Evolutionary conservation across 2,113 vertebrate genomes (phyloP).

Genomic region (Arothron firmamentum): DNA sequence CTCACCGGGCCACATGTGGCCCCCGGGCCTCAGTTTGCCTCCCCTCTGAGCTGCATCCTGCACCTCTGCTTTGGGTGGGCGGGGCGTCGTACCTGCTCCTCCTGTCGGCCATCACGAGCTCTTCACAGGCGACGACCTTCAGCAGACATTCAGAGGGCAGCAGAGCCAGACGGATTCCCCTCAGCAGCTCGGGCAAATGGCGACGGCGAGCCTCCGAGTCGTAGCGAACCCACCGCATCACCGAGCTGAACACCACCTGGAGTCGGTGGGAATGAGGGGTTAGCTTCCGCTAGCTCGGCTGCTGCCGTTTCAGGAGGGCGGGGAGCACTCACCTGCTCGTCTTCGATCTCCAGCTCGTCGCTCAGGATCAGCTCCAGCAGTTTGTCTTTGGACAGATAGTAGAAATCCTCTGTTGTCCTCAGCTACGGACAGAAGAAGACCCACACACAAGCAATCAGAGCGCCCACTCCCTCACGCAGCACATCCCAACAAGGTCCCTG

Average conservation of each 20-base stretch:
- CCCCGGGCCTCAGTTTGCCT: too few relatives aligned
- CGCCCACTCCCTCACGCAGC: too few relatives aligned
- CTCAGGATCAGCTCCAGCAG: slow-evolving; percentile 88
- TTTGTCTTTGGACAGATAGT: slow-evolving; percentile 85
- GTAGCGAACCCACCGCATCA: slow-evolving; percentile 87
- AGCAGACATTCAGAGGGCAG: slow-evolving; percentile 85
- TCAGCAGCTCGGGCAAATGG: slow-evolving; percentile 84
- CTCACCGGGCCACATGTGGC: too few relatives aligned
- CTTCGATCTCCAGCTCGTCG: slow-evolving; percentile 91
- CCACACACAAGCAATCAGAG: too few relatives aligned
- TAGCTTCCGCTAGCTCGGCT: too few relatives aligned
- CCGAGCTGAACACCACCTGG: slow-evolving; percentile 82
- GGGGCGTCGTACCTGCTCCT: slow-evolving; percentile 65
- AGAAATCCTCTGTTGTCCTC: slow-evolving; percentile 86
- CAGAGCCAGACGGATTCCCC: slow-evolving; percentile 84
- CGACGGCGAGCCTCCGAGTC: slow-evolving; percentile 78
- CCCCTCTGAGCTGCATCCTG: too few relatives aligned
- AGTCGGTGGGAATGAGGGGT: background rate
- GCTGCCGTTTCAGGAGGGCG: too few relatives aligned
- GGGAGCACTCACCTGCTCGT: slow-evolving; percentile 76
- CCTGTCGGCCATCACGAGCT: slow-evolving; percentile 83
- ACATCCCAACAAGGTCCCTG: too few relatives aligned
- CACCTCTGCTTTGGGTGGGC: too few relatives aligned
- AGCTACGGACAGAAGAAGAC: slow-evolving; percentile 47
- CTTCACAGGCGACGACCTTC: slow-evolving; percentile 85